These are phyloP conservation scores for Nettapus auritus DNA, from an alignment of 2,113 vertebrate genomes.

Conservation along the genomic window DNA sequence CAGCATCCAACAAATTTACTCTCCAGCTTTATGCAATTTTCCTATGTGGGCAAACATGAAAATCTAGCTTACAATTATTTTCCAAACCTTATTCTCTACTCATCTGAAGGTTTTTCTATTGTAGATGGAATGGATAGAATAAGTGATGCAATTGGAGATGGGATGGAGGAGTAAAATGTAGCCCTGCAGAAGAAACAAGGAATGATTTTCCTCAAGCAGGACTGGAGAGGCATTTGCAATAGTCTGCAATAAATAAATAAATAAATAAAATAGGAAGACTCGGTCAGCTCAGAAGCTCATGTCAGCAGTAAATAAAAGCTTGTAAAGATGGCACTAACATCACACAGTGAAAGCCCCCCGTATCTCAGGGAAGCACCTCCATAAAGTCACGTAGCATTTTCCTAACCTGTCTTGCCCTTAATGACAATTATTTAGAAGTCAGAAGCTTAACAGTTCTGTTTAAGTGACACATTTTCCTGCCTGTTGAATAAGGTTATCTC, in stretches of 20 bases:
- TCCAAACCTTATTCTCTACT: neutral
- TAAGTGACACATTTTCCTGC: neutral
- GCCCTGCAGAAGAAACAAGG: neutral
- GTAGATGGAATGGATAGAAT: neutral
- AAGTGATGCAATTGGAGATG: neutral
- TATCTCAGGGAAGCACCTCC: neutral
- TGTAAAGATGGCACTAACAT: neutral
- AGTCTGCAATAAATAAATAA: neutral
- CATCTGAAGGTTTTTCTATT: neutral
- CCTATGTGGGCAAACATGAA: neutral
- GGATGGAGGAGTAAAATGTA: neutral
- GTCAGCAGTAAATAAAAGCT: neutral
- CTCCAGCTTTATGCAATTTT: neutral
- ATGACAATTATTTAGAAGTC: neutral
- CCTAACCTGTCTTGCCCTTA: neutral
- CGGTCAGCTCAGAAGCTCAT: neutral
- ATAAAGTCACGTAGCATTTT: neutral
- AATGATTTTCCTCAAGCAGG: neutral
- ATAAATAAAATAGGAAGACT: neutral
- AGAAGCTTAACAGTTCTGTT: constrained; percentile 4
- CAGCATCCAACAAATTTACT: neutral
- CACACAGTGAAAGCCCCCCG: neutral
- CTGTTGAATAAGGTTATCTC: neutral
- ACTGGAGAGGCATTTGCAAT: neutral
- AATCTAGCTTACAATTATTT: neutral